Base-by-base conservation (phyloP, 2,888 invertebrate genomes). In the Eledone cirrhosa region DNA sequence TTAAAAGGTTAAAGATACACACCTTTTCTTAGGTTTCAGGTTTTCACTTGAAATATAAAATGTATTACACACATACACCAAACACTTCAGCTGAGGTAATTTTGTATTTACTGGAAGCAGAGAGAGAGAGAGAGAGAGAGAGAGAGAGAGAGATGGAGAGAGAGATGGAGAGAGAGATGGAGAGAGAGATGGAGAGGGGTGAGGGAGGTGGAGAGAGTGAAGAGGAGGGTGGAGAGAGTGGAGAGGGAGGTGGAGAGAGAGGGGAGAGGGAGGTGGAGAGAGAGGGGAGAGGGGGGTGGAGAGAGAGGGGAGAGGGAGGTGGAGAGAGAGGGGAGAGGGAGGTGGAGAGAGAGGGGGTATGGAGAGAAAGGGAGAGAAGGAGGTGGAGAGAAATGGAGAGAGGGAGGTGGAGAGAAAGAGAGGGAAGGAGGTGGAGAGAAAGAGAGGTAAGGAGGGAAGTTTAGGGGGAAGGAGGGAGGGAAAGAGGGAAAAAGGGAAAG, bases 191-290 rank as follows among this genome's bases (percentile, higher is more conserved):
- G 2, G n/a, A 7, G n/a, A n/a, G n/a, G 22, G n/a, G 2, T 3
- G 53, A 5, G 53, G 7, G 53, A 5, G 3, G 7, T 19, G 3
- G 2, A 53, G 53, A 53, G 53, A 53, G n/a, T 22, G 5, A 7
- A 53, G 7, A 7, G 80, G 82, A 22, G 78, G 79, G 67, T 79
- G 81, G 14, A 75, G 69, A 27, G 69, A 75, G 14, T 47, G 69
- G 16, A 78, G 80, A 14, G 78, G 78, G n/a, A 83, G 82, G 48
- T 80, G 77, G 82, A 83, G 84, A 83, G 69, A 79, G 79, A 78
- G 11, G n/a, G 11, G 2, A 5, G 19, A 31, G 31, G 8, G 19
- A 5, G 29, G 7, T 22, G 53, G 22, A 7, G 16, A 47, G 13
- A 5, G 48, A 79, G 27, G 4, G 77, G 63, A 14, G 22, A 7